Percentiles rank a stretch among this genome's conserved stretches.
Evolutionary conservation across 2,888 invertebrate genomes (phyloP).

Genomic region (Dastarcus helophoroides): DNA sequence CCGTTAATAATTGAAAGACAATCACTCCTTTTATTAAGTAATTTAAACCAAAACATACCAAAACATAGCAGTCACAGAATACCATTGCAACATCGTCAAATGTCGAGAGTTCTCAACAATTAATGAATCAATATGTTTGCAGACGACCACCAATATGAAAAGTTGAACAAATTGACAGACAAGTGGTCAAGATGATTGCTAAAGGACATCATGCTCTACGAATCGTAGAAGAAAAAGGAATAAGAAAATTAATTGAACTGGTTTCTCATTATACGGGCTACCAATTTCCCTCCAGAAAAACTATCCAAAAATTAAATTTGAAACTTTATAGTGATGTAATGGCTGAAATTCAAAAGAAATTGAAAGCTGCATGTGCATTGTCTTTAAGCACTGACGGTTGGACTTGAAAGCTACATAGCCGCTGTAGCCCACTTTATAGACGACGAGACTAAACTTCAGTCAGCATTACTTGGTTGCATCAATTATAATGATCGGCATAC

Average conservation of each 20-base stretch:
- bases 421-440: neutral
- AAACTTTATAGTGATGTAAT: no score
- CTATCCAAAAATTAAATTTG: slow-evolving; percentile 1
- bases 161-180: slow-evolving; percentile 1
- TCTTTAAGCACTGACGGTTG: neutral
- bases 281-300: slow-evolving; percentile 1
- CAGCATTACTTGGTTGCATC: no score
- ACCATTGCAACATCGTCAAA: no score
- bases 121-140: no score
- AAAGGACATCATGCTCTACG: slow-evolving; percentile 1
- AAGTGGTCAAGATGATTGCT: slow-evolving; percentile 1
- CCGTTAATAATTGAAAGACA: no score
- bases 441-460: no score
- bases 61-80: no score
- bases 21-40: no score
- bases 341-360: neutral
- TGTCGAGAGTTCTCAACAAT: no score
- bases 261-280: neutral
- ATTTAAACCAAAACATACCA: no score
- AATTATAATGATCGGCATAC: no score
- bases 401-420: slow-evolving; percentile 1
- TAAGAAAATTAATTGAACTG: neutral
- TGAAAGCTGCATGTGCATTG: neutral
- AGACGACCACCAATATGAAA: slow-evolving; percentile 1
- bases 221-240: neutral